A percentile compares a stretch with the other conserved stretches of the same genome.
Conservation (phyloP, 2,113 vertebrate species). For the Odontesthes bonariensis region DNA sequence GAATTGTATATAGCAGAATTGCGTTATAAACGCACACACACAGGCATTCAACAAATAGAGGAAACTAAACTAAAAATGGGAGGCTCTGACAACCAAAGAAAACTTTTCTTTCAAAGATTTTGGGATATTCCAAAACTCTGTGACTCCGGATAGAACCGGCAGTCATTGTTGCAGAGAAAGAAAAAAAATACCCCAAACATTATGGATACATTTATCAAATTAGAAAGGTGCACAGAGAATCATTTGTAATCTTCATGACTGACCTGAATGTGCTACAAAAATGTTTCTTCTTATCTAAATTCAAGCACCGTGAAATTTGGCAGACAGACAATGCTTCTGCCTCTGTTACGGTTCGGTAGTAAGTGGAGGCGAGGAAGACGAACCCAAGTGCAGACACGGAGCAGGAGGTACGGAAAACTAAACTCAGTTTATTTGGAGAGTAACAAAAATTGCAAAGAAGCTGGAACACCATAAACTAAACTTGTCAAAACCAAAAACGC, state of each 20-base stretch:
- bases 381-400: too few relatives aligned
- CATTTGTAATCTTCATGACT: neutral
- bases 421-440: too few relatives aligned
- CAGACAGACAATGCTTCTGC: neutral
- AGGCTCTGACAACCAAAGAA: neutral
- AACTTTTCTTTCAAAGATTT: neutral
- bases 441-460: too few relatives aligned
- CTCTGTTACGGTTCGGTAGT: too few relatives aligned
- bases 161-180: neutral
- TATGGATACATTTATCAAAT: neutral
- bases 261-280: neutral
- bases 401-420: too few relatives aligned
- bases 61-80: too few relatives aligned
- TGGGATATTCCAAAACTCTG: slow-evolving; percentile 33
- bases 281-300: too few relatives aligned
- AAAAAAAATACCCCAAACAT: neutral
- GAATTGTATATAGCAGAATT: neutral
- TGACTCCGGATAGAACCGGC: neutral
- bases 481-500: too few relatives aligned
- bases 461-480: too few relatives aligned
- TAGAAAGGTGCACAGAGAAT: neutral
- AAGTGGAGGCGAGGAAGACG: too few relatives aligned
- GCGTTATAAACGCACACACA: neutral
- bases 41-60: neutral
- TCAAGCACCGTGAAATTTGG: neutral